phyloP scores from a whole-genome alignment of 2,888 invertebrate species.

The Xiphydria camelus region DNA sequence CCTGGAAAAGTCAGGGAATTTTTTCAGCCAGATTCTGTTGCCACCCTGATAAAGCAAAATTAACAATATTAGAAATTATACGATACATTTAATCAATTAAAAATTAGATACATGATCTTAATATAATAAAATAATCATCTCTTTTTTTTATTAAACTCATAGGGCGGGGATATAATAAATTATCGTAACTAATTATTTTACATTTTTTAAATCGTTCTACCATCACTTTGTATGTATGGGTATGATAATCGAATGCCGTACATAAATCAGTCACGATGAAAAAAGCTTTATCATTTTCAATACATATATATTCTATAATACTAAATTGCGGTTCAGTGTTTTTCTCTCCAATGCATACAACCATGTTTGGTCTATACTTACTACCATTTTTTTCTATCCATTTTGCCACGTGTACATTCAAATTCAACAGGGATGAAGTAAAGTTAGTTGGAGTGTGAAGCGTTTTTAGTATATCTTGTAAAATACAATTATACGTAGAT shows the following conservation, averaged over 20 bases:
- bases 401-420: conserved; percentile 5
- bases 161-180: conserved; percentile 16
- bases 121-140: too few relatives aligned
- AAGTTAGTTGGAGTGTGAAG: not conserved
- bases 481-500: conserved; percentile 8
- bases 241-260: conserved; percentile 13
- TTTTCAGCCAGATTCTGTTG: too few relatives aligned
- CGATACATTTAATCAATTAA: too few relatives aligned
- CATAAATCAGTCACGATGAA: conserved; percentile 9
- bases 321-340: conserved; percentile 11
- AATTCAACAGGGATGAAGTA: conserved; percentile 2
- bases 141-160: too few relatives aligned
- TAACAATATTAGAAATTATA: too few relatives aligned
- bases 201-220: conserved; percentile 7
- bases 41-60: too few relatives aligned
- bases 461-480: not conserved
- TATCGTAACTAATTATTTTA: conserved; percentile 5
- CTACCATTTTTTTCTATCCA: conserved; percentile 14
- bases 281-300: conserved; percentile 7
- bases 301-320: conserved; percentile 12
- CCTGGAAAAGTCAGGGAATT: too few relatives aligned
- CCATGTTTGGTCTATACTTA: conserved; percentile 14
- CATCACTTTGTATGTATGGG: conserved; percentile 14
- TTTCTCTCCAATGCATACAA: conserved; percentile 9
- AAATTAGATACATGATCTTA: conserved; percentile 10